phyloP scores from a whole-genome alignment of 2,113 vertebrate species.

The Falcunculus frontatus region DNA sequence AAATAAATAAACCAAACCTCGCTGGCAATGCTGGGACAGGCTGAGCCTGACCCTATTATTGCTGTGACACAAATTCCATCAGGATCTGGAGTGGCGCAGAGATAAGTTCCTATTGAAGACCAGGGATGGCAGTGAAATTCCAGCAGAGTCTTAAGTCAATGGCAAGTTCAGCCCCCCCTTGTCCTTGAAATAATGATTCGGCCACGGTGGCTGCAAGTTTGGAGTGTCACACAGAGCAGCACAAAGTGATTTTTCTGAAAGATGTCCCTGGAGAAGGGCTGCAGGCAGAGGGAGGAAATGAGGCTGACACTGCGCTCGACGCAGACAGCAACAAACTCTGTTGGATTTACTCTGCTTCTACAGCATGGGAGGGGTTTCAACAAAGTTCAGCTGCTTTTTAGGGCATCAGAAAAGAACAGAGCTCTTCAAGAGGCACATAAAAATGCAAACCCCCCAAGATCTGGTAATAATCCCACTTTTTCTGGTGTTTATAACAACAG shows the following conservation, averaged over 20 bases:
- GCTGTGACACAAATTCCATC: neutral
- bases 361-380: neutral
- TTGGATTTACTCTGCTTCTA: neutral
- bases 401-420: neutral
- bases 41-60: neutral
- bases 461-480: neutral
- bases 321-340: neutral
- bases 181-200: neutral
- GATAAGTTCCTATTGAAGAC: neutral
- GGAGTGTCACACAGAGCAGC: neutral
- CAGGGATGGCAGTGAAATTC: neutral
- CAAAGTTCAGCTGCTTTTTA: neutral
- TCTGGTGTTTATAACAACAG: neutral
- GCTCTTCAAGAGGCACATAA: neutral
- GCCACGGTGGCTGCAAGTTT: neutral
- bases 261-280: neutral
- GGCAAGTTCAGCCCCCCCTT: neutral
- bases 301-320: fast-evolving
- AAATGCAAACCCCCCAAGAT: neutral
- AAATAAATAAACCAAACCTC: neutral
- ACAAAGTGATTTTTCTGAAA: neutral
- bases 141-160: neutral
- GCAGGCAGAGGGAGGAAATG: neutral
- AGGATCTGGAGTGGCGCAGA: neutral
- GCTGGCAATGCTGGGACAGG: neutral